These are phyloP conservation scores for Eristalinus sepulchralis DNA, from an alignment of 2,888 invertebrate genomes.

Conservation along the genomic window DNA sequence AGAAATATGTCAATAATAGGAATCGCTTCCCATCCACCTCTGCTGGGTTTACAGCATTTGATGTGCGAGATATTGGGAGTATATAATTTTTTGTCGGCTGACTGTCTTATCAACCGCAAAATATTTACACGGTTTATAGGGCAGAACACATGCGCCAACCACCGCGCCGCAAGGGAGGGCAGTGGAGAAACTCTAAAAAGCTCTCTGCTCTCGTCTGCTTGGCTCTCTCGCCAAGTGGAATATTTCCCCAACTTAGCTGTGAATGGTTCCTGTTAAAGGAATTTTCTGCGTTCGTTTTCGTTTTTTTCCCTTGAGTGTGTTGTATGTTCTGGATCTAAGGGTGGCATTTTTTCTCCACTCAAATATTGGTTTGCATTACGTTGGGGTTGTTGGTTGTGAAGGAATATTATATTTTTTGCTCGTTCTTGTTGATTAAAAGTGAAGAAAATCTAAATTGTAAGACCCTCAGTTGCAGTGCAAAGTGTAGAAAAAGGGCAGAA, in stretches of 20 bases:
- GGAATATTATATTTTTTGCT: background rate
- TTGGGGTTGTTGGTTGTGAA: conserved; percentile 78
- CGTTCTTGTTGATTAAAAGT: background rate
- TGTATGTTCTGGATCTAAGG: conserved; percentile 46
- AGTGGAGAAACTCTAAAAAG: conserved; percentile 17
- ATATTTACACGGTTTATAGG: conserved; percentile 39
- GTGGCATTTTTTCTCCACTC: conserved; percentile 33
- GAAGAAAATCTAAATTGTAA: conserved; percentile 9
- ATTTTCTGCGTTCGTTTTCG: conserved; percentile 32
- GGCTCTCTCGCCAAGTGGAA: conserved; percentile 43
- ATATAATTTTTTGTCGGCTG: conserved; percentile 2
- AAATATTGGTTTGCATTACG: conserved; percentile 77
- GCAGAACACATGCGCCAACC: conserved; percentile 35
- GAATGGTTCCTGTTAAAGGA: conserved; percentile 10
- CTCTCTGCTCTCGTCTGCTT: too few relatives aligned
- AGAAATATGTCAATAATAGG: conserved; percentile 29
- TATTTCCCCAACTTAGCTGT: conserved; percentile 32
- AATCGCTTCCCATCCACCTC: conserved; percentile 10
- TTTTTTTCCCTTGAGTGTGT: background rate
- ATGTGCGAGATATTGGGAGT: background rate
- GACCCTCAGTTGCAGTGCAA: background rate
- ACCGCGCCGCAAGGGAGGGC: background rate
- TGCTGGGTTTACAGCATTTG: conserved; percentile 15
- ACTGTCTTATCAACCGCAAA: conserved; percentile 55
- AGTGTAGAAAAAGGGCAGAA: background rate